Conservation (phyloP, 2,888 invertebrate species). For the Ectemnius cavifrons region DNA sequence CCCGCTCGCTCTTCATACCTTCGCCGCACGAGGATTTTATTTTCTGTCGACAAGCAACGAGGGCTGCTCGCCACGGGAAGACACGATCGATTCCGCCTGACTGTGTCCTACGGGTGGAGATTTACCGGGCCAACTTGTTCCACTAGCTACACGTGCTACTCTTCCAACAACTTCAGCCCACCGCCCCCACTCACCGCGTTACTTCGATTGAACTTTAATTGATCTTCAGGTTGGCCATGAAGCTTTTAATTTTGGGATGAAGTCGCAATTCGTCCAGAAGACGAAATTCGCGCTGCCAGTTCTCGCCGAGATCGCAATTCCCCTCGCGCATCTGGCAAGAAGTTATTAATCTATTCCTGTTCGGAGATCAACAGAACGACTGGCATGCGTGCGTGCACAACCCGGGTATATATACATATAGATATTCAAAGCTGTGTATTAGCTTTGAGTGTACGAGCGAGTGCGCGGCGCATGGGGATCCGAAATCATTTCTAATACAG, state of each 20-base stretch:
- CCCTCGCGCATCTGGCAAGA: conserved; percentile 59
- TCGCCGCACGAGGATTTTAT: conserved; percentile 36
- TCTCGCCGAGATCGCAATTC: conserved; percentile 45
- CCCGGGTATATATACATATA: conserved; percentile 34
- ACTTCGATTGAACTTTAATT: too few species aligned
- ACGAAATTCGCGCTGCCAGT: conserved; percentile 11
- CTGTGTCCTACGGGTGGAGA: conserved; percentile 34
- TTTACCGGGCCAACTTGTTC: too few species aligned
- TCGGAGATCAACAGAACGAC: conserved; percentile 44
- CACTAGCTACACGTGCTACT: too few species aligned
- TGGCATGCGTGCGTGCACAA: conserved; percentile 37
- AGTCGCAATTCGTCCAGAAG: too few species aligned
- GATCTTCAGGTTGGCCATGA: too few species aligned
- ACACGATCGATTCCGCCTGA: conserved; percentile 48
- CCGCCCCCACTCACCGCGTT: too few species aligned
- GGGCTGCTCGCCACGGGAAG: conserved; percentile 27
- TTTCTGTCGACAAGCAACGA: conserved; percentile 27
- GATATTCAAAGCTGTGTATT: conserved; percentile 21
- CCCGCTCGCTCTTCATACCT: conserved; percentile 23
- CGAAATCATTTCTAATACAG: conserved; percentile 53
- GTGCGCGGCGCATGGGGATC: conserved; percentile 27
- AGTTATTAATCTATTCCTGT: conserved; percentile 63
- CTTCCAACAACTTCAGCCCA: not conserved
- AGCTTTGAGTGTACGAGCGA: conserved; percentile 15
- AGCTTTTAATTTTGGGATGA: too few species aligned